A percentile compares a stretch with the other conserved stretches of the same genome.
Conservation (phyloP, 2,113 vertebrate species). For the Gasterosteus aculeatus region DNA sequence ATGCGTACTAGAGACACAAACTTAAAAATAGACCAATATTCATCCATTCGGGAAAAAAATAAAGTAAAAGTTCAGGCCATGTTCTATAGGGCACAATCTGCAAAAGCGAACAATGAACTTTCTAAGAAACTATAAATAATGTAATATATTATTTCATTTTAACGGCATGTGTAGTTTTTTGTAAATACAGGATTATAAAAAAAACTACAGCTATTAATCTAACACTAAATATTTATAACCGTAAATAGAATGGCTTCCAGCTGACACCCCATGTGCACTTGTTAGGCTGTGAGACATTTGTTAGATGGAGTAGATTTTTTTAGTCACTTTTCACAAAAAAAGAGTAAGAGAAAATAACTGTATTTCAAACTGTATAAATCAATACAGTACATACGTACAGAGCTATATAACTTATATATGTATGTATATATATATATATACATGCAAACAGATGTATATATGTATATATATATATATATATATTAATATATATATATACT, state of each 20-base stretch:
- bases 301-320: conserved; percentile 85
- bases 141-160: conserved; percentile 99
- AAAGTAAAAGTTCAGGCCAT: conserved; percentile 85
- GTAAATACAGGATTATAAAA: conserved; percentile 92
- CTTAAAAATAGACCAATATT: conserved; percentile 69
- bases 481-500: conserved; percentile 71
- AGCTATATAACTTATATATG: conserved; percentile 58
- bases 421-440: conserved; percentile 48
- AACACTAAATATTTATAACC: conserved; percentile 86
- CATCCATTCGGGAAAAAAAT: conserved; percentile 63
- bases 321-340: conserved; percentile 86
- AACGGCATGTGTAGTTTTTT: conserved; percentile 93
- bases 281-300: conserved; percentile 81
- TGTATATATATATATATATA: conserved; percentile 31
- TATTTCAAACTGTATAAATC: conserved; percentile 77
- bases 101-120: conserved; percentile 91
- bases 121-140: conserved; percentile 98
- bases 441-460: conserved; percentile 60
- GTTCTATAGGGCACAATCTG: conserved; percentile 90
- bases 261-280: conserved; percentile 89
- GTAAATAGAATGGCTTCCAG: conserved; percentile 95
- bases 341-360: conserved; percentile 77
- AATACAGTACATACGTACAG: conserved; percentile 67
- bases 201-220: conserved; percentile 84
- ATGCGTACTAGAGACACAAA: conserved; percentile 48